These are phyloP conservation scores for Synergus laeviventris DNA, from an alignment of 2,888 invertebrate species.

Conservation along the genomic window DNA sequence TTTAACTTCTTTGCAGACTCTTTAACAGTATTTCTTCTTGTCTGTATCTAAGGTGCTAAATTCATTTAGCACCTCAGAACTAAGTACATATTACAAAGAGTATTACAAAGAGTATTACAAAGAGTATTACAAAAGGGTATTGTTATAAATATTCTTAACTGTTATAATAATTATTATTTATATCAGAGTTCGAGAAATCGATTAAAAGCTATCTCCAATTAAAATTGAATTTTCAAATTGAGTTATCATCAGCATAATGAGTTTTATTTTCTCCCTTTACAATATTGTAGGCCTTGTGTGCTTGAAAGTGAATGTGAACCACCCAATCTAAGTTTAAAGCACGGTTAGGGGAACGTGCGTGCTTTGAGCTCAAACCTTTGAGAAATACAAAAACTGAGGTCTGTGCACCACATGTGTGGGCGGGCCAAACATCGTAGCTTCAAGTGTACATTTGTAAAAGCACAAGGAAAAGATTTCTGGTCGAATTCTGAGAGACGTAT, in stretches of 20 bases:
- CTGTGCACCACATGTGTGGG: conserved; percentile 54
- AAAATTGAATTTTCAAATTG: background rate
- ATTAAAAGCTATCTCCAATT: background rate
- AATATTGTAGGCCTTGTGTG: conserved; percentile 15
- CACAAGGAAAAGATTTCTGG: conserved; percentile 19
- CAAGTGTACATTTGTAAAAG: conserved; percentile 10
- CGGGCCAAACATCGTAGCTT: conserved; percentile 11
- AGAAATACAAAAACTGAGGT: conserved; percentile 45
- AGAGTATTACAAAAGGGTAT: too few relatives aligned
- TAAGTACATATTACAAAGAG: background rate
- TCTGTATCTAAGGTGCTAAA: conserved; percentile 13
- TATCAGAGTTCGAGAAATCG: background rate
- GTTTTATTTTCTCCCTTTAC: conserved; percentile 17
- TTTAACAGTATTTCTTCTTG: background rate
- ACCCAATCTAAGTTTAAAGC: conserved; percentile 35
- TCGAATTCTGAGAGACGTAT: background rate
- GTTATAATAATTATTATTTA: background rate
- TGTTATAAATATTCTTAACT: background rate
- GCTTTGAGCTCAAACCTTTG: conserved; percentile 12
- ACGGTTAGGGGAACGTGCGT: conserved; percentile 29
- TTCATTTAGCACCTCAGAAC: conserved; percentile 17
- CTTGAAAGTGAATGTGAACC: background rate
- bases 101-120: too few relatives aligned
- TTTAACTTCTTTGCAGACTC: background rate
- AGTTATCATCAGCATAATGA: conserved; percentile 16